phyloP scores from a whole-genome alignment of 2,113 vertebrate genomes.

The Arenaria interpres region DNA sequence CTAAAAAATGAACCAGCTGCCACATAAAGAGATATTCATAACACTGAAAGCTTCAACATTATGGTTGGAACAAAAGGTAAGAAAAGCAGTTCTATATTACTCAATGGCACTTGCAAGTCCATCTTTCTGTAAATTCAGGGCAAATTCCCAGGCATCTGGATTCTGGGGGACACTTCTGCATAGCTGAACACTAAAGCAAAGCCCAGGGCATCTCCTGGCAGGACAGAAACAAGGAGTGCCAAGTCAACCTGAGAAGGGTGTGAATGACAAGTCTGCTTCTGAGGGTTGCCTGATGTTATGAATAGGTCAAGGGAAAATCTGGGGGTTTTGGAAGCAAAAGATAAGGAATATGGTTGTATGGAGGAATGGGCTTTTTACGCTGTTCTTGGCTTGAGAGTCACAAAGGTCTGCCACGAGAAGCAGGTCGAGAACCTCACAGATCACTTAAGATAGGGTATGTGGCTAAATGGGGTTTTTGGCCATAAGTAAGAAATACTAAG shows the following conservation, averaged over 20 bases:
- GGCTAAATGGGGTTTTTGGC: not conserved
- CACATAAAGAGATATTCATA: not conserved
- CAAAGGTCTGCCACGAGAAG: not conserved
- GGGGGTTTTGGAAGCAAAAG: not conserved
- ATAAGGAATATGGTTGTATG: not conserved
- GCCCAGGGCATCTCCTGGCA: not conserved
- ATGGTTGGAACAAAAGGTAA: not conserved
- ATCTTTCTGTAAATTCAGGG: not conserved
- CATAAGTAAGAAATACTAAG: not conserved
- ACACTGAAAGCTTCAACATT: not conserved
- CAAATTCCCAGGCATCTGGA: not conserved
- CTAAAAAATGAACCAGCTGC: not conserved
- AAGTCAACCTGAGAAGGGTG: accelerated
- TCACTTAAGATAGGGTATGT: not conserved
- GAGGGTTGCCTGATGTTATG: not conserved
- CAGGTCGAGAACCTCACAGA: not conserved
- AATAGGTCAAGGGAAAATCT: not conserved
- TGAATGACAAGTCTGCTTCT: not conserved
- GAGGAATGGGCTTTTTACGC: not conserved
- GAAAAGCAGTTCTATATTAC: not conserved
- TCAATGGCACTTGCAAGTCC: not conserved
- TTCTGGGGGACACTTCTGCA: not conserved
- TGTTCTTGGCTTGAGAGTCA: not conserved
- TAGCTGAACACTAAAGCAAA: not conserved
- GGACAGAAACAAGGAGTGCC: not conserved